These are phyloP conservation scores for Drosophila gaucha DNA, from an alignment of 2,888 invertebrate species.

Conservation along the genomic window DNA sequence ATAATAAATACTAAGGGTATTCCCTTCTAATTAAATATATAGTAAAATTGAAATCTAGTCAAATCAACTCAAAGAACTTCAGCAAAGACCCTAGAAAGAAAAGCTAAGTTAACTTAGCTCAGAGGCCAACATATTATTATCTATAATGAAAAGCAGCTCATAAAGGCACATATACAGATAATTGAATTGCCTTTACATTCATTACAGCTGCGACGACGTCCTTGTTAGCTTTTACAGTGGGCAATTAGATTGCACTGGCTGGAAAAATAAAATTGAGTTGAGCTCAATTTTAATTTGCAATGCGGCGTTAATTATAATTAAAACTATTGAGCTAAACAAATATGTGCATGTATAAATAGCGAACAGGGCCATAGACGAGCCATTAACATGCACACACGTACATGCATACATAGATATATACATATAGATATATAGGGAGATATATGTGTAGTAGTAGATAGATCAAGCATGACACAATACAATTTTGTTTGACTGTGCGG, in stretches of 20 bases:
- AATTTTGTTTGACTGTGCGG: slow-evolving; percentile 52
- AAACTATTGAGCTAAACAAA: slow-evolving; percentile 70
- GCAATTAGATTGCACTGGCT: slow-evolving; percentile 22
- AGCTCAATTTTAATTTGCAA: slow-evolving; percentile 61
- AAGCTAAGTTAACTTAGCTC: neutral
- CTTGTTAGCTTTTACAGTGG: slow-evolving; percentile 16
- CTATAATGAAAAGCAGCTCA: neutral
- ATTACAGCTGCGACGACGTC: slow-evolving; percentile 5
- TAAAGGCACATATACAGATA: neutral
- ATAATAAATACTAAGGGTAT: neutral
- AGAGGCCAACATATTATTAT: neutral
- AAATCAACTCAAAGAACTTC: neutral
- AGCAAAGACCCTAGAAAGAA: too few relatives aligned
- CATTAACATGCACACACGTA: neutral
- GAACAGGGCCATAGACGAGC: slow-evolving; percentile 16
- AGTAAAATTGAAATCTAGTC: neutral
- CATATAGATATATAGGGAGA: slow-evolving; percentile 5
- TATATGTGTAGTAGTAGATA: slow-evolving; percentile 7
- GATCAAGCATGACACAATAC: slow-evolving; percentile 70
- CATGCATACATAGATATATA: slow-evolving; percentile 7
- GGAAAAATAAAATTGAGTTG: slow-evolving; percentile 16
- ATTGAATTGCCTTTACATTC: neutral
- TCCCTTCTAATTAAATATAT: neutral
- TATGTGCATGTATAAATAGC: slow-evolving; percentile 47
- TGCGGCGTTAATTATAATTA: slow-evolving; percentile 78